These are phyloP conservation scores for Pterostichus niger DNA, from an alignment of 2,888 invertebrate genomes.

Conservation along the genomic window DNA sequence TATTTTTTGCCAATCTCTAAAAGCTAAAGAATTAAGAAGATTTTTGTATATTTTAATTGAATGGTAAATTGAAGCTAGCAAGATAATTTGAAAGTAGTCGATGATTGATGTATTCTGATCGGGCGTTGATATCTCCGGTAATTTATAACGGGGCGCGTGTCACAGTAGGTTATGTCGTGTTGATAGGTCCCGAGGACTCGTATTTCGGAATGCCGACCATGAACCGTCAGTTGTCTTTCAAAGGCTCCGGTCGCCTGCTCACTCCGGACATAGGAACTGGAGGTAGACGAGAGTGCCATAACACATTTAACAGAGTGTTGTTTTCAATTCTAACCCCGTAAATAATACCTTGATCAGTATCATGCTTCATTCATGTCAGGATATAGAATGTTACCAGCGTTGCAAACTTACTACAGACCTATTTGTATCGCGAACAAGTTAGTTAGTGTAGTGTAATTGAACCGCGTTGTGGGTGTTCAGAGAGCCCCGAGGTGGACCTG, in stretches of 20 bases:
- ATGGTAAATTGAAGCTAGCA: too few relatives aligned
- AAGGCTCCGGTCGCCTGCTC: constrained; percentile 72
- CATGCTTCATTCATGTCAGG: constrained; percentile 24
- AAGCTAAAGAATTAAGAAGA: too few relatives aligned
- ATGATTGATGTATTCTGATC: not conserved
- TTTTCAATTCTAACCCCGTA: constrained; percentile 3
- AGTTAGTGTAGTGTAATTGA: too few relatives aligned
- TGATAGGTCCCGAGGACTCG: constrained; percentile 71
- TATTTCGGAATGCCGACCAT: constrained; percentile 75
- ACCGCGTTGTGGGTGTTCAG: constrained; percentile 72
- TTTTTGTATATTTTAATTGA: too few relatives aligned
- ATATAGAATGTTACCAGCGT: constrained; percentile 38
- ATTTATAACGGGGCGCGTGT: not conserved
- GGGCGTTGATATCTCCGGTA: not conserved
- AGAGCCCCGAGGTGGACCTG: constrained; percentile 88
- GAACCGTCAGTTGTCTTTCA: constrained; percentile 75
- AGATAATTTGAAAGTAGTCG: too few relatives aligned
- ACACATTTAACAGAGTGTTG: not conserved
- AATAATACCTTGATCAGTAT: not conserved
- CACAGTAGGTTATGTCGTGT: not conserved
- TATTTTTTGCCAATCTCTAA: too few relatives aligned
- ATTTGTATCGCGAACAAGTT: not conserved
- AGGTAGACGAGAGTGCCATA: not conserved
- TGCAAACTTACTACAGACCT: not conserved
- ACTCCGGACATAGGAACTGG: constrained; percentile 68